Evolutionary conservation across 2,797 vertebrate genomes (phyloP), one percentile per base, ranked within the genome.

Genomic region (Cossypha caffra): DNA sequence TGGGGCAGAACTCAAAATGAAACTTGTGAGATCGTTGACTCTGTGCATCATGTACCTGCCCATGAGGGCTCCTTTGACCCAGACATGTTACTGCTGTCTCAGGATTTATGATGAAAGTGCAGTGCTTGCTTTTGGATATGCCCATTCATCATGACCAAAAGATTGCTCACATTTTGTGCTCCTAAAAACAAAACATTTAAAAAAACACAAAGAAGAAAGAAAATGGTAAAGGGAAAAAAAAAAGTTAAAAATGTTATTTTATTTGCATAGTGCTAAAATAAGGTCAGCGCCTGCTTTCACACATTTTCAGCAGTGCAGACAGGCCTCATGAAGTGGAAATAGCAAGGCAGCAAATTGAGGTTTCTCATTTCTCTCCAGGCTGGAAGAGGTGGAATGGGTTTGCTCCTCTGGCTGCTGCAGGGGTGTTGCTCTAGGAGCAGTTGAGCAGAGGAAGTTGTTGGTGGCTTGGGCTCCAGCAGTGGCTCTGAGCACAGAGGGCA

Each of bases 381-480:
- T 80, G 61, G 50, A 66, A 19, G 20, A 71, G 66, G 47, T 85
- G 77, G 59, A 35, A 24, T 13, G 58, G 62, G 15, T 78, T 91
- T 33, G 3, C 38, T 87, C 50, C 78, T 80, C 31, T 2, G 17
- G 50, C 71, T 59, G 3, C 37, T 91, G 50, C 68, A 68, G 4
- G 55, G 87, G 40, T 5, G 13, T 71, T 76, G 76, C 90, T 92
- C 11, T 8, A 59, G 95, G 84, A 96, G 89, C 90, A 86, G 81
- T 26, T 73, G 87, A 79, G 75, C 10, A 48, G 38, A 90, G 93
- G 94, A 93, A 96, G 93, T 82, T 78, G 93, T 94, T 91, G 31
- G 89, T 1, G 89, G 86, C 86, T 88, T 75, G 86, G 63, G 79
- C 90, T 86, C 54, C 1, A 0, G 59, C 81, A 59, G 31, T 74